phyloP scores from a whole-genome alignment of 2,888 invertebrate species.

The Tyria jacobaeae region DNA sequence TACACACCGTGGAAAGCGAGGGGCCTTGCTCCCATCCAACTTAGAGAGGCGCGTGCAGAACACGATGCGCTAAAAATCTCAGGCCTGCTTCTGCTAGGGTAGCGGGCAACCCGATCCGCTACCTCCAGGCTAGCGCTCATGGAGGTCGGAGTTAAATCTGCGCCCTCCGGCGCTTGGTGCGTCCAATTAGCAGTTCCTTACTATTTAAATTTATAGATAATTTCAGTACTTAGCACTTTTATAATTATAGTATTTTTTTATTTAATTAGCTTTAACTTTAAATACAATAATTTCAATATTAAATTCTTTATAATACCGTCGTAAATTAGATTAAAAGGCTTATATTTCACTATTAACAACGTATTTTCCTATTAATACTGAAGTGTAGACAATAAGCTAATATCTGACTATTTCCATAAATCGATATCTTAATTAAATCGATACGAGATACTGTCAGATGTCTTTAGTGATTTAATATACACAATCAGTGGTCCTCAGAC shows the following conservation, averaged over 20 bases:
- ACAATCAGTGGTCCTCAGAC: conserved; percentile 19
- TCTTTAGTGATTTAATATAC: conserved; percentile 19
- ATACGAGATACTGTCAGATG: conserved; percentile 22
- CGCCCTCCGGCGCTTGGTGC: no score
- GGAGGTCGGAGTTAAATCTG: no score
- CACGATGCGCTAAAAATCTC: no score
- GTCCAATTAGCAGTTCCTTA: no score
- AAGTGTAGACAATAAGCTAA: conserved; percentile 30
- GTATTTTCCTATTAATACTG: conserved; percentile 24
- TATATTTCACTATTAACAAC: conserved; percentile 13
- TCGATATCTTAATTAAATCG: conserved; percentile 41
- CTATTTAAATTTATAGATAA: neutral
- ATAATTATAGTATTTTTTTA: no score
- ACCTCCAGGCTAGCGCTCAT: no score
- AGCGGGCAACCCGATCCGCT: no score
- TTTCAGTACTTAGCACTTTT: neutral
- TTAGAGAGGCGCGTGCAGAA: no score
- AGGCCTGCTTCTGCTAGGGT: no score
- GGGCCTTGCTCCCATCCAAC: no score
- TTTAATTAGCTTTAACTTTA: no score
- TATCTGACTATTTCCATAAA: conserved; percentile 31
- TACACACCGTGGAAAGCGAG: no score
- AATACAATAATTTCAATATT: neutral
- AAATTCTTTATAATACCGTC: conserved; percentile 7
- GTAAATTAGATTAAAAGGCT: conserved; percentile 15